Base-by-base conservation (phyloP, 1,140 invertebrate species). In the Samia ricini region DNA sequence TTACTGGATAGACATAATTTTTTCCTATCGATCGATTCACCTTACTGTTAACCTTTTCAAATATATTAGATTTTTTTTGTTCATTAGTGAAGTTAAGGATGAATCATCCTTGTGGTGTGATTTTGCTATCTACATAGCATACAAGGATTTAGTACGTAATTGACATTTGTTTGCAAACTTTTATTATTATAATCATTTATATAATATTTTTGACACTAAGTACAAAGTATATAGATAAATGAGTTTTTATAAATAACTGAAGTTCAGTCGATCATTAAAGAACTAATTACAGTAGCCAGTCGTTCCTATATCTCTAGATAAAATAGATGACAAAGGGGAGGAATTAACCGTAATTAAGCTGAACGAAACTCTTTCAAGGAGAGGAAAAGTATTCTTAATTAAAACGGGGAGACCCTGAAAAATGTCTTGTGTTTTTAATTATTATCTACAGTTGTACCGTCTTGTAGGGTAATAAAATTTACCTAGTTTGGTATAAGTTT, bases 391-490 rank as follows among this genome's bases (percentile, higher is more conserved):
- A 74, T 81, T 79, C 77, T 77, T 83, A 85, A 86, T 86, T 88
- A 83, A 88, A 79, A 70, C 69, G 68, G 61, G 60, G 76, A 71
- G 71, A 75, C 68, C 67, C 73, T 72, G 70, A 80, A 83, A 80
- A 83, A 81, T 83, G 76, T 73, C 72, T 69, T 78, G 68, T 74
- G 69, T 83, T 87, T 80, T 83, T 83, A 84, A 85, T 85, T 83
- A 78, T 82, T 80, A 42, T 57, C 56, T 33, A 81, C 77, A 79
- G 64, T 79, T 79, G 61, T 64, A 65, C 60, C 63, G 68, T 72
- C 61, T 66, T 66, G 67, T 71, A 56, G 33, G 67, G 65, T 56
- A 74, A 78, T 79, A 78, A 76, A 75, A 76, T 67, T 69, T 71
- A 42, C 33, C 33, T 4, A 42, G 33, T 42, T 42, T 42, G 33